Evolutionary conservation across 2,797 vertebrate genomes (phyloP).

Genomic region (Cephalopachus bancanus): DNA sequence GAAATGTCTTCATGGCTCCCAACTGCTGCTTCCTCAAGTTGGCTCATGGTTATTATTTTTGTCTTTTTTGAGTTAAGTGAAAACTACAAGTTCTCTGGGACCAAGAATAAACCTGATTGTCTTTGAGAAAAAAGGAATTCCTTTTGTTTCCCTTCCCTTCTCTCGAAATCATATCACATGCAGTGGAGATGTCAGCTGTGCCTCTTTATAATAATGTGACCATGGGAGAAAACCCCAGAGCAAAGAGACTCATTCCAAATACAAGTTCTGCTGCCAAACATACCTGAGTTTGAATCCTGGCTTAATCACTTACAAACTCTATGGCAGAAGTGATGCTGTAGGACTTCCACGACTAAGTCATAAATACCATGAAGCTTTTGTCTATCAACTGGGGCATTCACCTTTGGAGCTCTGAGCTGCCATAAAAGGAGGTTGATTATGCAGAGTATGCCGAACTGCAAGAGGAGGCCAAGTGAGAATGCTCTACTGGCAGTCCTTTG

Average conservation of each 20-base stretch:
- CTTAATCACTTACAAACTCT: not conserved
- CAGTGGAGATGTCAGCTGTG: not conserved
- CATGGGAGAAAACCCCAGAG: not conserved
- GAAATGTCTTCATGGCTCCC: conserved; percentile 52
- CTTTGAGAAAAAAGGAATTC: conserved; percentile 67
- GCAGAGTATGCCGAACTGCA: not conserved
- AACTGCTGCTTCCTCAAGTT: conserved; percentile 67
- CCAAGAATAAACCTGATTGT: conserved; percentile 45
- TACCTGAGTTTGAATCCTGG: not conserved
- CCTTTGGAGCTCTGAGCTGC: not conserved
- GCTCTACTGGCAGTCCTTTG: not conserved
- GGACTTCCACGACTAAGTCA: not conserved
- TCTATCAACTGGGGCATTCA: not conserved
- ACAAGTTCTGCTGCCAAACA: not conserved
- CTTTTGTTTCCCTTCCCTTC: conserved; percentile 49
- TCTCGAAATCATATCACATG: conserved; percentile 16
- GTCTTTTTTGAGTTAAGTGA: conserved; percentile 39
- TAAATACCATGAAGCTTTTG: not conserved
- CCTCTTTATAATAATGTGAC: conserved; percentile 61
- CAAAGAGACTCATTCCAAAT: not conserved
- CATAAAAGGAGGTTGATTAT: not conserved
- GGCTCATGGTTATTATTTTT: conserved; percentile 40
- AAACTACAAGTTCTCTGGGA: conserved; percentile 60
- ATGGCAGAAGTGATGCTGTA: not conserved
- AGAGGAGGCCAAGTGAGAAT: not conserved